Base-by-base conservation (phyloP, 2,888 invertebrate genomes). In the Ectemnius cavifrons region DNA sequence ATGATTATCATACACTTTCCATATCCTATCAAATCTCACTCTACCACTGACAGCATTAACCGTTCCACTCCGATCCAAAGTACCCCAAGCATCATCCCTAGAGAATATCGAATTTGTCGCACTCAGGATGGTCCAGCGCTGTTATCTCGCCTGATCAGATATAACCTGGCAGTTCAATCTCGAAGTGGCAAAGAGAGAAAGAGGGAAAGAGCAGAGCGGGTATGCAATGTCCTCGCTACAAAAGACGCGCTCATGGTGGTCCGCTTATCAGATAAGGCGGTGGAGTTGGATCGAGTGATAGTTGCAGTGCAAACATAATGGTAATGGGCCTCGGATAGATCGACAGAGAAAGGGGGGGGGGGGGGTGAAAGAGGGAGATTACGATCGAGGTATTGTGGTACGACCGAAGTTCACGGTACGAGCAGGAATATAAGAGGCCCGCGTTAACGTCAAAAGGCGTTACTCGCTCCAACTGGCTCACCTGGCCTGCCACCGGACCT, bases 361-460 rank as follows among this genome's bases (percentile, higher is more conserved):
- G 84, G 84, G 82, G 84, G 87, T 1, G 86, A 84, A 86, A 88
- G 86, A 86, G 81, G 84, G 81, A 89, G 90, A 90, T 90, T 87
- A 87, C 80, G 84, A 90, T 90, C 89, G 76, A 74, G 46, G 76
- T 77, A 88, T 90, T 89, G 89, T 89, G 52, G 78, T 73, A 75
- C 75, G 80, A 73, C 76, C 77, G 14, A 82, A 83, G 81, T 84
- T 84, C 82, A 85, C 78, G 82, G 83, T 78, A 81, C 72, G 77
- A 79, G 82, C 71, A 69, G 78, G 37, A 37, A 65, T 65, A 83
- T 67, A 82, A 84, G 85, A 84, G 84, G 67, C 78, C 83, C 86
- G 88, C 88, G 89, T 89, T 87, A 89, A 89, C 87, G 89, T 89
- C 89, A 88, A 88, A 87, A 89, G 83, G 88, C 87, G 89, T 89